Percentiles rank a stretch among this genome's conserved stretches.
Conservation (phyloP, 2,888 invertebrate genomes). For the Cheilosia soror region DNA sequence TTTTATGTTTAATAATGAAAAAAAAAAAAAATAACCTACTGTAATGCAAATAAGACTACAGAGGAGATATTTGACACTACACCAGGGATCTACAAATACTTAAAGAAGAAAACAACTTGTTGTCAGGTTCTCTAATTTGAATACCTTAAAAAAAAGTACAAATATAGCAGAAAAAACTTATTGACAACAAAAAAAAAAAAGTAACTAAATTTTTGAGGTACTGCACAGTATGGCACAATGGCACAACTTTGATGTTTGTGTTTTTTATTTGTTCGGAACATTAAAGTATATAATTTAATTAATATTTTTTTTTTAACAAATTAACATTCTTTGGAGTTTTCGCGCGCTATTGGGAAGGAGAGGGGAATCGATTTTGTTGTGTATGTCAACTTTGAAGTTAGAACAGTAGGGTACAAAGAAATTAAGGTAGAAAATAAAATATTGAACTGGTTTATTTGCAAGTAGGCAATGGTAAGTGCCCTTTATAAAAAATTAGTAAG, state of each 20-base stretch:
- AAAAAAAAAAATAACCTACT: slow-evolving; percentile 36
- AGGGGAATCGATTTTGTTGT: slow-evolving; percentile 6
- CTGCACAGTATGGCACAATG: slow-evolving; percentile 84
- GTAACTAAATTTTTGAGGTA: slow-evolving; percentile 80
- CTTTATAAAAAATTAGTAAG: slow-evolving; percentile 1
- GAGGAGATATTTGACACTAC: slow-evolving; percentile 42
- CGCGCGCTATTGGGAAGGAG: slow-evolving; percentile 27
- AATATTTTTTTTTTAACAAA: slow-evolving; percentile 14
- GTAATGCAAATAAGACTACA: slow-evolving; percentile 43
- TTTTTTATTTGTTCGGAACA: slow-evolving; percentile 67
- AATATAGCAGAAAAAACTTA: slow-evolving; percentile 2
- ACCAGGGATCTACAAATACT: slow-evolving; percentile 62
- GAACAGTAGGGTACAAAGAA: slow-evolving; percentile 13
- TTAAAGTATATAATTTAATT: slow-evolving; percentile 66
- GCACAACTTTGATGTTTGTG: slow-evolving; percentile 63
- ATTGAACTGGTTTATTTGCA: not conserved
- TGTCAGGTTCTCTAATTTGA: slow-evolving; percentile 8
- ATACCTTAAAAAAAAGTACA: slow-evolving; percentile 19
- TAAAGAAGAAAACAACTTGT: slow-evolving; percentile 26
- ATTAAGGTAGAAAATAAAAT: slow-evolving; percentile 10
- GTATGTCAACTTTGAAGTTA: slow-evolving; percentile 42
- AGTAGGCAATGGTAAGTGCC: slow-evolving; percentile 4
- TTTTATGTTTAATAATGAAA: slow-evolving; percentile 5
- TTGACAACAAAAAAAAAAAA: slow-evolving; percentile 15
- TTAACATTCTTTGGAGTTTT: slow-evolving; percentile 73